phyloP scores from a whole-genome alignment of 23 tunicate species.

The Halocynthia aurantium region DNA sequence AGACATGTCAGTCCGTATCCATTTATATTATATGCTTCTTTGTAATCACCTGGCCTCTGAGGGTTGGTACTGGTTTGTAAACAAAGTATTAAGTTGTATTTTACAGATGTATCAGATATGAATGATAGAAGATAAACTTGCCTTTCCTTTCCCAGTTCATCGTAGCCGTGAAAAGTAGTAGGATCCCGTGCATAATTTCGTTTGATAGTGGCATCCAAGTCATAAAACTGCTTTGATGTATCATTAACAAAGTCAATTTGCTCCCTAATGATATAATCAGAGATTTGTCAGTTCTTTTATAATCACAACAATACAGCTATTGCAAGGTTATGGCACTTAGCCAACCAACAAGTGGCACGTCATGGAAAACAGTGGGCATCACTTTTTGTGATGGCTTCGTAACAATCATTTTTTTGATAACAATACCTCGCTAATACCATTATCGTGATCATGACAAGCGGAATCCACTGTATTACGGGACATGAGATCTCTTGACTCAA shows the following conservation, averaged over 20 bases:
- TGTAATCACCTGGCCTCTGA: conserved; percentile 52
- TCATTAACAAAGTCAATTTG: neutral
- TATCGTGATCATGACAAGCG: too few relatives aligned
- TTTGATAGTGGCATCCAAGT: neutral
- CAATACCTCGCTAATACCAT: too few relatives aligned
- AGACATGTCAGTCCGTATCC: conserved; percentile 10
- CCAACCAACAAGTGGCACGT: too few relatives aligned
- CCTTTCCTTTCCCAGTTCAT: conserved; percentile 19
- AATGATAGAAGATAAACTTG: neutral
- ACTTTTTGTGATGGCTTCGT: too few relatives aligned
- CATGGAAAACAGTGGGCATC: neutral
- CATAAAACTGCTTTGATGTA: neutral
- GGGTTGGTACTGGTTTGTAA: conserved; percentile 14
- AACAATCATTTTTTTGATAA: too few relatives aligned
- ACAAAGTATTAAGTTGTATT: neutral
- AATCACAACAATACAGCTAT: too few relatives aligned
- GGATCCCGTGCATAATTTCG: conserved; percentile 8
- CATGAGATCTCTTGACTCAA: too few relatives aligned
- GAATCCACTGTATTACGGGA: too few relatives aligned
- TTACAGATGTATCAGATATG: neutral
- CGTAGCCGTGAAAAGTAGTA: conserved; percentile 34
- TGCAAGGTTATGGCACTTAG: too few relatives aligned
- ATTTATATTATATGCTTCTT: conserved; percentile 49
- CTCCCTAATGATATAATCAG: too few relatives aligned
- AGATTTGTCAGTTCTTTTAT: too few relatives aligned